Percentiles rank a stretch among this genome's conserved stretches.
These are phyloP conservation scores for Clamator glandarius DNA, from an alignment of 2,797 vertebrate species.

Conservation along the genomic window DNA sequence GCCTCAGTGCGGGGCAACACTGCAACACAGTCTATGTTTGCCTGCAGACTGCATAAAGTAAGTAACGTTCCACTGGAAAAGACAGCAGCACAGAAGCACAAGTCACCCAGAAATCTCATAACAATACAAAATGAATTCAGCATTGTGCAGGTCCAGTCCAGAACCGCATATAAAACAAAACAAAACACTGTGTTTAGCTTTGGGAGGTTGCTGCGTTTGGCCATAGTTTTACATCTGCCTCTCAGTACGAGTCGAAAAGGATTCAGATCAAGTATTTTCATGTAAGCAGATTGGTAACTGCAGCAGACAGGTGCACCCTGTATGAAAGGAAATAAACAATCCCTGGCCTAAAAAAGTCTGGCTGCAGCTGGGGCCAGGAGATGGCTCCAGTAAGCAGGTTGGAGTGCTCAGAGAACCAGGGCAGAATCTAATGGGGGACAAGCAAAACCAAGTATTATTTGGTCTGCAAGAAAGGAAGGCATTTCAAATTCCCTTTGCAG, in stretches of 20 bases:
- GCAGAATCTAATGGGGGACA: not conserved
- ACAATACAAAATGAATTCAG: not conserved
- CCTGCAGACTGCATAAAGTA: not conserved
- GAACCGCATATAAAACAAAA: not conserved
- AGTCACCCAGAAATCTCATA: not conserved
- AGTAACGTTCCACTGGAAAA: not conserved
- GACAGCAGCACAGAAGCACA: not conserved
- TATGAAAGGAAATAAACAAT: not conserved
- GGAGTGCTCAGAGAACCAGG: not conserved
- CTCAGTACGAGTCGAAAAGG: not conserved
- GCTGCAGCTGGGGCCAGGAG: not conserved
- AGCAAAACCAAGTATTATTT: not conserved
- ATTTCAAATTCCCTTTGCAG: not conserved
- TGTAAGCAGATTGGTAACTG: not conserved
- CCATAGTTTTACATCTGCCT: not conserved
- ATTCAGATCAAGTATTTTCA: not conserved
- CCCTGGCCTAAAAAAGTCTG: not conserved
- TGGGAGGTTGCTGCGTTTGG: not conserved
- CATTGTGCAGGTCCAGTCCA: not conserved
- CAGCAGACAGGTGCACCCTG: not conserved
- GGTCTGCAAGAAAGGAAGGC: not conserved
- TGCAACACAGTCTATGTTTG: not conserved
- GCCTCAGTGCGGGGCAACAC: not conserved
- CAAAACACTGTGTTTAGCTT: not conserved
- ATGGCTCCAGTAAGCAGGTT: not conserved